Conservation (phyloP, 2,113 vertebrate genomes). For the Hemicordylus capensis region DNA sequence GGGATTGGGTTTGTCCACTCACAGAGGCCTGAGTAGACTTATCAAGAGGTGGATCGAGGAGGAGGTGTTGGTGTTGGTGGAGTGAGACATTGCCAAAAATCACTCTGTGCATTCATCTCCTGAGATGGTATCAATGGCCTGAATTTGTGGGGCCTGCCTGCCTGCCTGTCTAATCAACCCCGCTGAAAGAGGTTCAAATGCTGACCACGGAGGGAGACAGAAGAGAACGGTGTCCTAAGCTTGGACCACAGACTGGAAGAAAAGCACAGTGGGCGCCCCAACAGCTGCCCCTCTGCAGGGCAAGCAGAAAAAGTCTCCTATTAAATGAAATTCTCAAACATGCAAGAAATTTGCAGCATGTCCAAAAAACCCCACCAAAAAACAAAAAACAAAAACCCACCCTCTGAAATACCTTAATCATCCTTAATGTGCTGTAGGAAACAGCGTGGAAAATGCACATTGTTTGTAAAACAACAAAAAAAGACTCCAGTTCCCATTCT, state of each 20-base stretch:
- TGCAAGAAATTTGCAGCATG: neutral
- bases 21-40: no score
- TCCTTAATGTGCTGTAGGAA: neutral
- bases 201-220: neutral
- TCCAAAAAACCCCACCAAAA: neutral
- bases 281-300: slow-evolving; percentile 29
- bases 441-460: neutral
- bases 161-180: no score
- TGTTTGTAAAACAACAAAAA: neutral
- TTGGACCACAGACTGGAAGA: neutral
- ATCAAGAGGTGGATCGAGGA: no score
- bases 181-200: no score
- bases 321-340: slow-evolving; percentile 16
- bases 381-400: no score
- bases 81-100: no score
- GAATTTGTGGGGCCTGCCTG: no score
- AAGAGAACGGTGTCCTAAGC: neutral
- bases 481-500: neutral
- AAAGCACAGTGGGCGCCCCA: slow-evolving; percentile 1
- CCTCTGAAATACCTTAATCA: neutral
- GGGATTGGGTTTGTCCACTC: no score
- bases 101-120: no score
- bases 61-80: no score
- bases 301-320: neutral
- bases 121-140: no score